Evolutionary conservation across 2,888 invertebrate species (phyloP).

Genomic region (Chrysomela aeneicollis): DNA sequence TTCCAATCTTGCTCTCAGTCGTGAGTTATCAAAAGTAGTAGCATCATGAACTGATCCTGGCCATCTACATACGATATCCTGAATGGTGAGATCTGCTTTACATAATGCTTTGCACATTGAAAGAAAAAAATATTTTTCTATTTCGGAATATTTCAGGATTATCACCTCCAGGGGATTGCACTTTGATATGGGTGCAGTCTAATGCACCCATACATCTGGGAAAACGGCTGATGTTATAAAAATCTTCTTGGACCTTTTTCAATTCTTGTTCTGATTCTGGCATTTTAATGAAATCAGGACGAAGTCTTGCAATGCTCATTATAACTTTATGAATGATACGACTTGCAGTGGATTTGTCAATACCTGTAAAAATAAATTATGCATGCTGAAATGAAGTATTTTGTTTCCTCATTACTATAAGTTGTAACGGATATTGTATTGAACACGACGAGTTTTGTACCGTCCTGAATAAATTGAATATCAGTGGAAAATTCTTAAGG

Average conservation of each 20-base stretch:
- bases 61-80: constrained; percentile 47
- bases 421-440: too few relatives aligned
- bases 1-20: constrained; percentile 21
- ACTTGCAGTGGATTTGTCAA: constrained; percentile 18
- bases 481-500: too few relatives aligned
- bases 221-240: constrained; percentile 11
- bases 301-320: neutral
- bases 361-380: neutral
- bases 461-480: too few relatives aligned
- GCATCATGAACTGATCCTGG: constrained; percentile 45
- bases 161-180: constrained; percentile 13
- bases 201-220: constrained; percentile 14
- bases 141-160: constrained; percentile 16
- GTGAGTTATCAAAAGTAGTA: constrained; percentile 13
- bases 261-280: neutral
- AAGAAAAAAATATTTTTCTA: too few relatives aligned
- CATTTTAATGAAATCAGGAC: neutral
- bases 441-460: too few relatives aligned
- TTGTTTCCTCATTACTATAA: too few relatives aligned
- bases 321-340: constrained; percentile 9
- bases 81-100: constrained; percentile 37
- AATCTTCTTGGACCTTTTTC: neutral
- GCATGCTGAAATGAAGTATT: too few relatives aligned
- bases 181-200: constrained; percentile 11
- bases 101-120: constrained; percentile 47